Evolutionary conservation across 2,797 vertebrate genomes (phyloP), one percentile per base, ranked within the genome.

Genomic region (Sebastes melanostomus): DNA sequence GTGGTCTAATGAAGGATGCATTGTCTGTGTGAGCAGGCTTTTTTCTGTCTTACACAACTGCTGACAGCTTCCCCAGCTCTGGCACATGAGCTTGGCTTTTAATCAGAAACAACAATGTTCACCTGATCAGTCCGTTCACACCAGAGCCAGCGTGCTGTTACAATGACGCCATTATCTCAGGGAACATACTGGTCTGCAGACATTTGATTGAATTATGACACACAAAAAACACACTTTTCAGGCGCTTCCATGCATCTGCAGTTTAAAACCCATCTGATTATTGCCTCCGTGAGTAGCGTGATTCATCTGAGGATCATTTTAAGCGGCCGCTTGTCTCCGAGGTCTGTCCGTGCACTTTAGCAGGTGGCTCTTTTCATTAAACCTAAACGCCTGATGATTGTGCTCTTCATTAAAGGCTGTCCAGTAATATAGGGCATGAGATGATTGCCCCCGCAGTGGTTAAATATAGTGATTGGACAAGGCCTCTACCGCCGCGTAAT

Each of bases 331-430:
- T 77, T 82, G 86, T 92, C 92, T 91, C 91, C 63, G 66, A 87
- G 81, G 80, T 80, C 73, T 25, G 70, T 74, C 71, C 74, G 8
- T 78, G 80, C 87, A 74, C 88, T 91, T 82, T 24, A 83, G 84
- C 93, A 93, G 93, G 91, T 93, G 93, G 90, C 84, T 90, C 90
- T 93, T 94, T 95, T 96, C 93, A 96, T 96, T 96, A 96, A 94
- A 92, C 73, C 71, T 94, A 94, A 95, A 93, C 71, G 88, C 78
- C 83, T 68, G 88, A 90, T 88, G 91, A 94, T 91, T 89, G 91
- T 86, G 88, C 87, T 91, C 91, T 94, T 96, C 94, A 96, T 96
- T 94, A 95, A 94, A 96, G 86, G 86, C 91, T 72, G 86, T 82
- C 81, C 85, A 25, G 88, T 88, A 93, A 94, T 94, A 94, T 90